Conservation (phyloP, 2,113 vertebrate genomes). For the Anarhynchus alexandrinus region DNA sequence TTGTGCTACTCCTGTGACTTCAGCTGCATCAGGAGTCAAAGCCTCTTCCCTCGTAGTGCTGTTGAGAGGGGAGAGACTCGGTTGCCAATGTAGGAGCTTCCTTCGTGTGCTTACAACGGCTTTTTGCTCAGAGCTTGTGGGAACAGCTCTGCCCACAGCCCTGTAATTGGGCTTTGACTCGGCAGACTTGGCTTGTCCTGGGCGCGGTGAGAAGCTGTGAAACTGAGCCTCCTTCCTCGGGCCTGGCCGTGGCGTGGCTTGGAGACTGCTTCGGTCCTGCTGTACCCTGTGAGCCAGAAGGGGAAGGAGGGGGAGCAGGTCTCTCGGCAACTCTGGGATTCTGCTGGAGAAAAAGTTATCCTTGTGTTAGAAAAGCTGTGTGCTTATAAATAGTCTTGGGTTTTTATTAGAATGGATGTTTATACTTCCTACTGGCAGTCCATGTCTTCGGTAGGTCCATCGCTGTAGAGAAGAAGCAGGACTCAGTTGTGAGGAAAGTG, state of each 20-base stretch:
- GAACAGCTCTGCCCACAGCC: not conserved
- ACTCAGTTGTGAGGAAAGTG: not conserved
- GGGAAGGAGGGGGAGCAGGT: not conserved
- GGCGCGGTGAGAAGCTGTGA: not conserved
- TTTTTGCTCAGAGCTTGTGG: not conserved
- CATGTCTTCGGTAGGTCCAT: accelerated
- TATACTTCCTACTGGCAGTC: not conserved
- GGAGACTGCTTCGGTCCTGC: not conserved
- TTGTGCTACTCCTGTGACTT: not conserved
- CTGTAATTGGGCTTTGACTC: not conserved
- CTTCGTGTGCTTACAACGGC: accelerated
- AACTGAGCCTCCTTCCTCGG: not conserved
- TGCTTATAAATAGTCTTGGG: not conserved
- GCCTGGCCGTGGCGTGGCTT: not conserved
- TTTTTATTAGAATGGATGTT: not conserved
- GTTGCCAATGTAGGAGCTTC: not conserved
- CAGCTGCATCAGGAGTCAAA: not conserved
- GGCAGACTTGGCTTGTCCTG: not conserved
- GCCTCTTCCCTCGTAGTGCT: not conserved
- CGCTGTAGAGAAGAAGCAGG: not conserved
- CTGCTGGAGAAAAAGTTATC: not conserved
- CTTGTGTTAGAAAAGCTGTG: not conserved
- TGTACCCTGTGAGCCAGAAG: not conserved
- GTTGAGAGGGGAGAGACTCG: not conserved
- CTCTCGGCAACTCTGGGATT: not conserved